phyloP scores from a whole-genome alignment of 2,888 invertebrate species.

The Drosophila stalkeri region DNA sequence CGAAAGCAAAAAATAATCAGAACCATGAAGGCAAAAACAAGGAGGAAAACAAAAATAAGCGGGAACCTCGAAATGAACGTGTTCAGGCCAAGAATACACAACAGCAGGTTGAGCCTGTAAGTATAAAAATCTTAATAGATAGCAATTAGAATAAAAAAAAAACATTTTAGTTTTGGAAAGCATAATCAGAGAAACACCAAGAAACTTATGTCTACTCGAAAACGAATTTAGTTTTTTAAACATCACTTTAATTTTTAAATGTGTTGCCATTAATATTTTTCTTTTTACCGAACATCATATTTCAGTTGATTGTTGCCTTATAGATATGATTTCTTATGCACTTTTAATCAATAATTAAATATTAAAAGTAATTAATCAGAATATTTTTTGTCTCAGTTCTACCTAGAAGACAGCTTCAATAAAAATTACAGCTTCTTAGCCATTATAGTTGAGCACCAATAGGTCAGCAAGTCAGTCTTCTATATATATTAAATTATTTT shows the following conservation, averaged over 20 bases:
- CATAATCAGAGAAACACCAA: background rate
- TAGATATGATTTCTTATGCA: background rate
- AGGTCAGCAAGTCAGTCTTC: background rate
- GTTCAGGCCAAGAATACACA: conserved; percentile 90
- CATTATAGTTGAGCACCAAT: background rate
- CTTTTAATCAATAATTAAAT: background rate
- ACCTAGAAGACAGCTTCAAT: background rate
- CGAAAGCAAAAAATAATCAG: conserved; percentile 42
- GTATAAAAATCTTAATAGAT: conserved; percentile 56
- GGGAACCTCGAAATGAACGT: conserved; percentile 81
- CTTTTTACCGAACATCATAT: background rate
- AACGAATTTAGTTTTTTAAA: background rate
- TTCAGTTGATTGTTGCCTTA: background rate
- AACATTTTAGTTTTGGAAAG: background rate
- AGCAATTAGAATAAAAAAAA: background rate
- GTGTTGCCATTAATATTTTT: background rate
- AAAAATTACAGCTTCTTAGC: background rate
- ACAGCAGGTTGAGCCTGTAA: conserved; percentile 89
- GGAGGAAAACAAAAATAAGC: conserved; percentile 84
- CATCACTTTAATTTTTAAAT: background rate
- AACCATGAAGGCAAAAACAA: conserved; percentile 57
- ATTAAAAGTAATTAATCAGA: background rate
- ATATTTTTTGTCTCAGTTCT: background rate
- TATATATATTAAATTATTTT: background rate
- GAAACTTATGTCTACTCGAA: background rate